These are phyloP conservation scores for Leptinotarsa juncta DNA, from an alignment of 2,888 invertebrate genomes.

Conservation along the genomic window DNA sequence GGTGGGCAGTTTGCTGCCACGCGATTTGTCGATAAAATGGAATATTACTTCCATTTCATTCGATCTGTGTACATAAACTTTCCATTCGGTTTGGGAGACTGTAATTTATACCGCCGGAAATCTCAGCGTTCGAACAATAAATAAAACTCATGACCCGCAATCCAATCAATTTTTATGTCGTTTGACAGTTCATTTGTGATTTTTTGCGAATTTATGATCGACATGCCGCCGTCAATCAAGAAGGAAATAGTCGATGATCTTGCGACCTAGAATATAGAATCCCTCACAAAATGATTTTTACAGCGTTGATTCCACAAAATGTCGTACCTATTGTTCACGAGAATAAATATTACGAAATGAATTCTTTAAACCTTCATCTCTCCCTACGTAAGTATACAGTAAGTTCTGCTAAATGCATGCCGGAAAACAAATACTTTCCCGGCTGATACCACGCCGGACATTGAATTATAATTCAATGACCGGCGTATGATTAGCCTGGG, in stretches of 20 bases:
- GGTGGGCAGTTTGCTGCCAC: not conserved
- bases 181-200: slow-evolving; percentile 14
- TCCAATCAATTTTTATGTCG: slow-evolving; percentile 6
- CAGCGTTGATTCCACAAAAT: too few species aligned
- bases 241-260: not conserved
- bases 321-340: too few species aligned
- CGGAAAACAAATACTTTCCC: too few species aligned
- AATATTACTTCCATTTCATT: not conserved
- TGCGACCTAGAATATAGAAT: not conserved
- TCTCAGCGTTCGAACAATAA: slow-evolving; percentile 4
- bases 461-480: too few species aligned
- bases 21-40: not conserved
- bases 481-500: too few species aligned
- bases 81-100: not conserved
- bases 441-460: too few species aligned
- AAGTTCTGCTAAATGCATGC: too few species aligned
- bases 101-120: not conserved
- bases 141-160: slow-evolving; percentile 6
- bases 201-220: not conserved
- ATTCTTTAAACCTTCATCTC: too few species aligned
- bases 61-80: not conserved
- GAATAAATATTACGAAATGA: too few species aligned
- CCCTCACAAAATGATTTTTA: too few species aligned
- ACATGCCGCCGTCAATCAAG: not conserved
- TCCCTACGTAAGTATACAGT: too few species aligned